phyloP scores from a whole-genome alignment of 2,888 invertebrate species.

The Mallateleia sp. region DNA sequence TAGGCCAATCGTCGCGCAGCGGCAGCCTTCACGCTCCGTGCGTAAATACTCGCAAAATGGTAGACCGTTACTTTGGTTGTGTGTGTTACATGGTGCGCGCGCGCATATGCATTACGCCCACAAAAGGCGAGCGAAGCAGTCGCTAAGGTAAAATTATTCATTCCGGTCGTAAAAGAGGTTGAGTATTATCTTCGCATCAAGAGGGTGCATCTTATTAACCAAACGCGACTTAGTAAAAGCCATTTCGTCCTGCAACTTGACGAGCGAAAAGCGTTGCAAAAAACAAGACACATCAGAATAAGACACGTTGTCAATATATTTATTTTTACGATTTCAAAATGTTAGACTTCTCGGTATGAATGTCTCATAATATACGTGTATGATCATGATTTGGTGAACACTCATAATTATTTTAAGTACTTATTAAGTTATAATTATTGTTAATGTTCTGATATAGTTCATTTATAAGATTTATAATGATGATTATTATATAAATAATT shows the following conservation, averaged over 20 bases:
- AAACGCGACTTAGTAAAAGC: conserved; percentile 38
- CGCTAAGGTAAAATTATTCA: conserved; percentile 85
- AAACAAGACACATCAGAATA: too few species aligned
- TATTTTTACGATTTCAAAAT: too few species aligned
- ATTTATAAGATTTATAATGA: too few species aligned
- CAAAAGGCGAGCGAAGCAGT: conserved; percentile 78
- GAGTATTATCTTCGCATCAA: conserved; percentile 81
- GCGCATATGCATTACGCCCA: conserved; percentile 68
- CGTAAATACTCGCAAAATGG: conserved; percentile 71
- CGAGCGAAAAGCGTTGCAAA: conserved; percentile 1
- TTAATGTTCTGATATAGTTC: too few species aligned
- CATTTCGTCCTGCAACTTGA: conserved; percentile 22
- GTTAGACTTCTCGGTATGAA: too few species aligned
- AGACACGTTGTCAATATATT: too few species aligned
- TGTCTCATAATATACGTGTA: too few species aligned
- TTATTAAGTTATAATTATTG: too few species aligned
- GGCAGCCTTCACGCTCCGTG: conserved; percentile 70
- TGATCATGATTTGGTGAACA: too few species aligned
- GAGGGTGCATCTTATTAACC: conserved; percentile 88
- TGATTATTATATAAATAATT: too few species aligned
- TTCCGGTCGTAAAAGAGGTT: conserved; percentile 82
- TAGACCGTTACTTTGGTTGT: conserved; percentile 53
- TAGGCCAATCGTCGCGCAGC: conserved; percentile 53
- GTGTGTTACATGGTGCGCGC: background rate
- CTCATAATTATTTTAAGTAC: too few species aligned